phyloP scores from a whole-genome alignment of 1,140 invertebrate species.

The Acromyrmex heyeri region DNA sequence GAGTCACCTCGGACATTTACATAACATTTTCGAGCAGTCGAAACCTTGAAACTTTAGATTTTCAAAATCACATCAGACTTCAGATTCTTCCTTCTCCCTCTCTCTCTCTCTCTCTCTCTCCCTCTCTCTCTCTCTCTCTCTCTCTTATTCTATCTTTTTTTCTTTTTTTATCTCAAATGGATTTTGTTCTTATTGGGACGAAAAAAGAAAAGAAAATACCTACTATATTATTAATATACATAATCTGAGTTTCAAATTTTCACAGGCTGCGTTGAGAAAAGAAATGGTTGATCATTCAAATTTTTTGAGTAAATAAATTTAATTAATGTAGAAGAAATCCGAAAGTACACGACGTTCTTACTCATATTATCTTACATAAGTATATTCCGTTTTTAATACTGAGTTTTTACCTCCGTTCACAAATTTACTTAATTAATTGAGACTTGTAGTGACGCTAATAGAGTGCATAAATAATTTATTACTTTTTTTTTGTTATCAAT shows the following conservation, averaged over 20 bases:
- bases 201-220: not conserved
- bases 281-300: too few species aligned
- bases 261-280: not conserved
- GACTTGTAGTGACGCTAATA: not conserved
- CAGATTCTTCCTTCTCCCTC: not conserved
- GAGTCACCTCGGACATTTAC: not conserved
- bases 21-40: not conserved
- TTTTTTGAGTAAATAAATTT: not conserved
- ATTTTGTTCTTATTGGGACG: not conserved
- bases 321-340: not conserved
- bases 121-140: too few species aligned
- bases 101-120: too few species aligned
- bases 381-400: not conserved
- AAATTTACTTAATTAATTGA: not conserved
- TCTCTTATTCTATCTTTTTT: not conserved
- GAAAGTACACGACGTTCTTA: not conserved
- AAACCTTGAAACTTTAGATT: not conserved
- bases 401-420: not conserved
- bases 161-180: not conserved
- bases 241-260: not conserved
- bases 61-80: not conserved
- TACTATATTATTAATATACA: not conserved
- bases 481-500: not conserved
- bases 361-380: not conserved
- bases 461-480: slow-evolving; percentile 11